Base-by-base conservation (phyloP, 2,888 invertebrate species). In the Escarpia spicata region DNA sequence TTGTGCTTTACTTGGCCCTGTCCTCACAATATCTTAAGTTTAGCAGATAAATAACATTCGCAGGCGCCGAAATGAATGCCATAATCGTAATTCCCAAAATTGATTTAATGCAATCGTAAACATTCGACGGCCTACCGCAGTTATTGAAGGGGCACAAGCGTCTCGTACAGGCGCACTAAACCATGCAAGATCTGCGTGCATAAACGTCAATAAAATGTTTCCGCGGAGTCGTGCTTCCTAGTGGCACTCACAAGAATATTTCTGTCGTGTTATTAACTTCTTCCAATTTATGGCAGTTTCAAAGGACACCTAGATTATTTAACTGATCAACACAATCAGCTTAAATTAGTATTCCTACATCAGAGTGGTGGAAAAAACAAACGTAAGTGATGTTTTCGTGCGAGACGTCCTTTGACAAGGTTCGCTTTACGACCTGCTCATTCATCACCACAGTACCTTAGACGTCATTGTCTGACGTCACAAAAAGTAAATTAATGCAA, bases 41-140 rank as follows among this genome's bases (percentile, higher is more conserved):
- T 75, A 75, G n/a, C 75, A 75, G 19, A 75, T 75, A 75, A 75
- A 52, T 52, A 52, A 75, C 75, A 75, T 75, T 75, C 75, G 26
- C 26, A 75, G 26, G 19, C 19, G 19, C 26, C 75, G 26, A 75
- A 75, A 26, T 75, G 75, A 75, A 75, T 75, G 75, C 19, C n/a
- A 6, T 75, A 19, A 75, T 75, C 75, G 75, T 75, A 75, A 75
- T 75, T 75, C 75, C 75, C 75, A 26, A 26, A 75, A 75, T 75
- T 75, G 75, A 75, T 75, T 75, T 75, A 75, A 75, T 75, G 75
- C n/a, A 75, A 75, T n/a, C 75, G 75, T 75, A 75, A 75, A 75
- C 6, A 75, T 75, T 75, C 75, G 75, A 75, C 75, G 75, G 75
- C 26, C 15, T n/a, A 26, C 75, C 15, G 52, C 9, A 1, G 52